phyloP scores from a whole-genome alignment of 1,140 invertebrate genomes.

The Galleria mellonella region DNA sequence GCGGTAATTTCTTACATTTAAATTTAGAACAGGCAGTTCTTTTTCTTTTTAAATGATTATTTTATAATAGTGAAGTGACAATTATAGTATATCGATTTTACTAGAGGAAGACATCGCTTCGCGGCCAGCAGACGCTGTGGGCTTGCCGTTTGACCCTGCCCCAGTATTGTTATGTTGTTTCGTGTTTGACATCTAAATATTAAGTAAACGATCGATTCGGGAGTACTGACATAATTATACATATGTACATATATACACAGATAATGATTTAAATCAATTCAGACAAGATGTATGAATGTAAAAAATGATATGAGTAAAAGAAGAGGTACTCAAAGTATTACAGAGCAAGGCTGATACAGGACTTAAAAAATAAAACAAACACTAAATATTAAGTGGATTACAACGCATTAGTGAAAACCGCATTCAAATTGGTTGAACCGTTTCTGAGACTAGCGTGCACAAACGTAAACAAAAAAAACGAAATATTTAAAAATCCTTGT shows the following conservation, averaged over 20 bases:
- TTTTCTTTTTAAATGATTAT: conserved; percentile 20
- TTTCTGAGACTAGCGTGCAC: too few relatives aligned
- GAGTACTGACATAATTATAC: neutral
- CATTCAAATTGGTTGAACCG: too few relatives aligned
- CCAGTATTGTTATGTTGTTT: conserved; percentile 5
- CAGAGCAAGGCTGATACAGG: too few relatives aligned
- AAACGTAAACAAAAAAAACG: too few relatives aligned
- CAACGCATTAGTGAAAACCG: too few relatives aligned
- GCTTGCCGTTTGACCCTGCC: conserved; percentile 37
- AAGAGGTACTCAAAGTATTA: too few relatives aligned
- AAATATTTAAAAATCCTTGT: too few relatives aligned
- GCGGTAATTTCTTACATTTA: conserved; percentile 22
- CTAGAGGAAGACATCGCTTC: conserved; percentile 40
- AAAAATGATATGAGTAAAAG: too few relatives aligned
- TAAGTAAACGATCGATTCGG: neutral
- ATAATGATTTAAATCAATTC: too few relatives aligned
- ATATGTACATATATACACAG: neutral
- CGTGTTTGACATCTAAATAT: neutral
- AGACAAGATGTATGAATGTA: too few relatives aligned
- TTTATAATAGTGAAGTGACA: conserved; percentile 19
- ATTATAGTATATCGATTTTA: conserved; percentile 52
- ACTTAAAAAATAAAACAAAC: too few relatives aligned
- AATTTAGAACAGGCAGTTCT: conserved; percentile 17
- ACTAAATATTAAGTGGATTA: too few relatives aligned
- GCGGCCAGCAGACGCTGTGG: conserved; percentile 19